These are phyloP conservation scores for Streblospio benedicti DNA, from an alignment of 1,140 invertebrate species.

Conservation along the genomic window DNA sequence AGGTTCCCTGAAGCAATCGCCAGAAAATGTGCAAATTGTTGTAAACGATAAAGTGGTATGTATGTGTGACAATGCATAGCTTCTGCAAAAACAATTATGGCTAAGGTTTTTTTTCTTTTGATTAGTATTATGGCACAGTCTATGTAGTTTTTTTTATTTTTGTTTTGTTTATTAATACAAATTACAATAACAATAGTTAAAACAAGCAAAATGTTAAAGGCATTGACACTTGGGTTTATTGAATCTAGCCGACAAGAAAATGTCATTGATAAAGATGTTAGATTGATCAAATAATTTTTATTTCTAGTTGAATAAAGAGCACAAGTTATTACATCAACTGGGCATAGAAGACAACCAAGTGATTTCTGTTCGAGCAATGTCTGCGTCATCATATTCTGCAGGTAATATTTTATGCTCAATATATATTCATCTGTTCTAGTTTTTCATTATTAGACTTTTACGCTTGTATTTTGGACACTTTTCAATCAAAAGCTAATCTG, in stretches of 20 bases:
- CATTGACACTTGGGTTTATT: too few relatives aligned
- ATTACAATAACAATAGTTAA: too few relatives aligned
- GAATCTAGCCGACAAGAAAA: too few relatives aligned
- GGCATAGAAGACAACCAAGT: conserved; percentile 44
- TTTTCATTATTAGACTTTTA: neutral
- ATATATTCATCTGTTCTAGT: neutral
- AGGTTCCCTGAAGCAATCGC: conserved; percentile 31
- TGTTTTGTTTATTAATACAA: neutral
- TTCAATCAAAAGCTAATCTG: conserved; percentile 1
- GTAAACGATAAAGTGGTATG: conserved; percentile 44
- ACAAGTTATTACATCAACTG: conserved; percentile 45
- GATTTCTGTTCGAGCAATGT: conserved; percentile 33
- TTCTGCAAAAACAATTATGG: too few relatives aligned
- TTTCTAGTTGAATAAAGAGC: conserved; percentile 36
- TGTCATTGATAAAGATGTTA: too few relatives aligned
- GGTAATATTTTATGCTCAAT: conserved; percentile 1
- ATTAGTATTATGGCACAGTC: neutral
- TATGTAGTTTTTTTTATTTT: neutral
- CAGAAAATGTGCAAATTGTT: conserved; percentile 45
- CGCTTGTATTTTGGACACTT: neutral
- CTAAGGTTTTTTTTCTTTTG: too few relatives aligned
- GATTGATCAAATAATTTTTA: neutral
- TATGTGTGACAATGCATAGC: conserved; percentile 12
- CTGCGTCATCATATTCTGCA: conserved; percentile 19
- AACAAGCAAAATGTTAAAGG: too few relatives aligned